Conservation (phyloP, 2,113 vertebrate species). For the Sakesphorus luctuosus region DNA sequence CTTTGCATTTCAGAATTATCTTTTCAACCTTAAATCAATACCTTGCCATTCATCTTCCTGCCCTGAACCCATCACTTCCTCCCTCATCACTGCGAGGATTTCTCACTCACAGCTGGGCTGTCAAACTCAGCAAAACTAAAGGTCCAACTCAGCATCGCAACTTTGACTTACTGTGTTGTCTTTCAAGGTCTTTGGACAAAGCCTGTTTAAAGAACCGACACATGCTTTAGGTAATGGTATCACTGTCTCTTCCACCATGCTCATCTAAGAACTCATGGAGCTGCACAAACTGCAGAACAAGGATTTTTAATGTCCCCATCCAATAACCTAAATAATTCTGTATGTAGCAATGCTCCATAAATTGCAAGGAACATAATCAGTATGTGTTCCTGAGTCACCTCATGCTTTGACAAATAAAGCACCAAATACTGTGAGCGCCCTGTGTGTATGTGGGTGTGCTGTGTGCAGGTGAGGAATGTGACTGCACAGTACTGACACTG, state of each 20-base stretch:
- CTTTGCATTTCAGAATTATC: background rate
- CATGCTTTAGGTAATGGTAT: background rate
- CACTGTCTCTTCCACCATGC: background rate
- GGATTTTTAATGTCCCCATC: background rate
- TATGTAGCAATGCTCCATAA: background rate
- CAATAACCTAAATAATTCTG: background rate
- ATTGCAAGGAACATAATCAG: background rate
- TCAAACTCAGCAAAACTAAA: background rate
- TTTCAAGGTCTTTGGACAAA: background rate
- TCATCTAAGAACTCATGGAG: background rate
- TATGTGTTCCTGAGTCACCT: background rate
- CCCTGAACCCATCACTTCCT: background rate
- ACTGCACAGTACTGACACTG: background rate
- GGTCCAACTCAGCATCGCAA: background rate
- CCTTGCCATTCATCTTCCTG: background rate
- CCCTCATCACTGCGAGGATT: background rate
- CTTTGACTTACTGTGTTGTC: background rate
- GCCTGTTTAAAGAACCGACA: background rate
- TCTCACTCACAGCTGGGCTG: background rate
- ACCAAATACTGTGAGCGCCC: background rate
- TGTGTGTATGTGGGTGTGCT: fast-evolving
- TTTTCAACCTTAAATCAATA: background rate
- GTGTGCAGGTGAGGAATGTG: background rate
- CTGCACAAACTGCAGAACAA: background rate
- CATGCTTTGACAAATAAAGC: background rate